These are phyloP conservation scores for Stenchaetothrips biformis DNA, from an alignment of 2,888 invertebrate genomes.

Conservation along the genomic window DNA sequence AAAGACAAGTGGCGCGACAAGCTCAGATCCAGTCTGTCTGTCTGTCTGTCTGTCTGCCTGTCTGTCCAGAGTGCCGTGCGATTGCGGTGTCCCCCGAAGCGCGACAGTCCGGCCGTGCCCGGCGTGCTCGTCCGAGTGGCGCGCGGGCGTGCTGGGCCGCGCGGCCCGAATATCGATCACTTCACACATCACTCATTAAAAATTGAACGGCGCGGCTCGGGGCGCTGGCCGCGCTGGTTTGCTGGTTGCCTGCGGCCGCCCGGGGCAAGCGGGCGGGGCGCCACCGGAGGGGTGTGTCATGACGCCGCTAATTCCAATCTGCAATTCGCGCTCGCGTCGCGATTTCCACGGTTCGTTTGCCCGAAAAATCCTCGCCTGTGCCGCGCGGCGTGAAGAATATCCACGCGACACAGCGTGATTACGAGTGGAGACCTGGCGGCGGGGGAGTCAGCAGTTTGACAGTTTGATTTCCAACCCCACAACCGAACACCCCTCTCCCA, in stretches of 20 bases:
- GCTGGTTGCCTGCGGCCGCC: background rate
- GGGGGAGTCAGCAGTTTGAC: no score
- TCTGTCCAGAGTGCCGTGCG: no score
- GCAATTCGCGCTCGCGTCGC: no score
- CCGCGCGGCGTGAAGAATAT: no score
- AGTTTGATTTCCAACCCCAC: no score
- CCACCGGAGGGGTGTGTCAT: background rate
- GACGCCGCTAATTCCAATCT: background rate
- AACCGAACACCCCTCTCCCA: no score
- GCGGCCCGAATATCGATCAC: conserved; percentile 7
- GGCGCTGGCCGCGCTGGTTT: background rate
- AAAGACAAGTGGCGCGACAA: no score
- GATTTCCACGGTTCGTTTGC: background rate
- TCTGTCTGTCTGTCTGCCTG: no score
- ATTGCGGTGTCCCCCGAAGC: no score
- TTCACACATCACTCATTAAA: conserved; percentile 25
- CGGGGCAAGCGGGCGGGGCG: background rate
- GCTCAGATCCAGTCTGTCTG: no score
- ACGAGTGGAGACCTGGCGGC: no score
- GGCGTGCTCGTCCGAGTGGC: background rate
- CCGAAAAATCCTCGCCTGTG: background rate
- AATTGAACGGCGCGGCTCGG: conserved; percentile 5
- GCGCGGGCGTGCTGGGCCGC: background rate
- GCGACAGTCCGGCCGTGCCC: background rate
- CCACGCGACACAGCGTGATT: no score